These are phyloP conservation scores for Triplophysa yarkandensis DNA, from an alignment of 2,797 vertebrate genomes.

Conservation along the genomic window DNA sequence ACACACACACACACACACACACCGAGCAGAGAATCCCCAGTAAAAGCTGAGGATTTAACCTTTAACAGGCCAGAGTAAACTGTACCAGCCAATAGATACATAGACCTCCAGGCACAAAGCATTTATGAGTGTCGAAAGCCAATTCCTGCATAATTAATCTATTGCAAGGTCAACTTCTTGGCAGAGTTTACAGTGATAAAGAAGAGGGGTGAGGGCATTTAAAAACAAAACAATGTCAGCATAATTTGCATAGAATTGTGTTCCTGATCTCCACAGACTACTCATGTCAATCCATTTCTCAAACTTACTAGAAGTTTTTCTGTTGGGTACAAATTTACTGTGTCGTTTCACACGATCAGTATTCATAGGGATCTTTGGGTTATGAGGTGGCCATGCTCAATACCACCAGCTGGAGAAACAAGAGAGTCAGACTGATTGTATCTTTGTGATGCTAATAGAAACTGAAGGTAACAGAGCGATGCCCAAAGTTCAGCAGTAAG, in stretches of 20 bases:
- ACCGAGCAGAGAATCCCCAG: neutral
- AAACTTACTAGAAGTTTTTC: neutral
- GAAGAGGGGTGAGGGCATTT: slow-evolving; percentile 3
- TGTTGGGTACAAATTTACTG: neutral
- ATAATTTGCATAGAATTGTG: slow-evolving; percentile 40
- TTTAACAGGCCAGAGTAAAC: slow-evolving; percentile 31
- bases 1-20: neutral
- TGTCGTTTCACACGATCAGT: slow-evolving; percentile 22
- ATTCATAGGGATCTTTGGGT: slow-evolving; percentile 42
- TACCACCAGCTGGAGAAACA: slow-evolving; percentile 7
- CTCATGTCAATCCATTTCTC: slow-evolving; percentile 18
- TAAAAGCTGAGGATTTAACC: slow-evolving; percentile 6
- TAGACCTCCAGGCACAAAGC: slow-evolving; percentile 39
- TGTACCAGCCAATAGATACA: neutral
- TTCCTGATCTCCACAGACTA: slow-evolving; percentile 24
- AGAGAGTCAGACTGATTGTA: neutral
- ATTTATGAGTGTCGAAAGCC: slow-evolving; percentile 47
- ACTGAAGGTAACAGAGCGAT: slow-evolving; percentile 31
- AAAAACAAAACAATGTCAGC: slow-evolving; percentile 37
- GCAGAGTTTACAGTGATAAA: slow-evolving; percentile 46
- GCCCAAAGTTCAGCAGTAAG: slow-evolving; percentile 34
- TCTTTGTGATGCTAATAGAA: slow-evolving; percentile 44
- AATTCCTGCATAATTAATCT: slow-evolving; percentile 51
- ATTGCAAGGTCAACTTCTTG: slow-evolving; percentile 43
- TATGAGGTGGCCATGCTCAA: slow-evolving; percentile 33